Conservation (phyloP, 2,797 vertebrate genomes). For the Phrynocephalus forsythii region DNA sequence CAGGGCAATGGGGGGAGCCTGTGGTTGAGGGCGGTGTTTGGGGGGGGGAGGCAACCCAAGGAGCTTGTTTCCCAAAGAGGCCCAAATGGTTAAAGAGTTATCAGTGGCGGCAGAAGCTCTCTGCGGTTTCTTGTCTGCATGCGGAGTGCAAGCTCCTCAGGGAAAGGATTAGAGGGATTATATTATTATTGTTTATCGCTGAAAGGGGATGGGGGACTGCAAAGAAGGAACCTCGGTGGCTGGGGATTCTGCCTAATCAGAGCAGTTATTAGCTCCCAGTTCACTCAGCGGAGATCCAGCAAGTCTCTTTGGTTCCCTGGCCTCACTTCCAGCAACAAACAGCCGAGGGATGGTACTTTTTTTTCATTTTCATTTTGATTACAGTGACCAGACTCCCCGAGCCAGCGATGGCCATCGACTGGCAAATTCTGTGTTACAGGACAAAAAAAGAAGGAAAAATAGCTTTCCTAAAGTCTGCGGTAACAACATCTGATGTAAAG, state of each 20-base stretch:
- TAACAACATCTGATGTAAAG: not conserved
- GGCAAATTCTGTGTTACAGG: not conserved
- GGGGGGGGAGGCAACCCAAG: not conserved
- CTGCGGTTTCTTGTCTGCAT: conserved; percentile 48
- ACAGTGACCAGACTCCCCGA: not conserved
- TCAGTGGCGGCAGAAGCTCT: conserved; percentile 60
- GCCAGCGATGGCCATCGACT: not conserved
- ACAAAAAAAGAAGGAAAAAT: not conserved
- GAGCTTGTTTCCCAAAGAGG: not conserved
- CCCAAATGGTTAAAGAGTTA: conserved; percentile 39
- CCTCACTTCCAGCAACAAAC: not conserved
- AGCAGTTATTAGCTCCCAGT: conserved; percentile 43
- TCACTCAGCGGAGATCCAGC: not conserved
- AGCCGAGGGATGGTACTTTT: too few species aligned
- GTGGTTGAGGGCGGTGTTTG: too few species aligned
- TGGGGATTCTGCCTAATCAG: conserved; percentile 65
- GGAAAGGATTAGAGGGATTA: conserved; percentile 75
- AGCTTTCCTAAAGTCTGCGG: not conserved
- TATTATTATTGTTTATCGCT: conserved; percentile 73
- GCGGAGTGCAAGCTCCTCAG: conserved; percentile 49
- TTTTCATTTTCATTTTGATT: too few species aligned
- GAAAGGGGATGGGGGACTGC: conserved; percentile 34
- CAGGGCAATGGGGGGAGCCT: too few species aligned
- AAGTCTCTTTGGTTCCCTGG: not conserved
- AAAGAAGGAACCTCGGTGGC: conserved; percentile 57